Evolutionary conservation across 2,113 vertebrate genomes (phyloP).

Genomic region (Picathartes gymnocephalus): DNA sequence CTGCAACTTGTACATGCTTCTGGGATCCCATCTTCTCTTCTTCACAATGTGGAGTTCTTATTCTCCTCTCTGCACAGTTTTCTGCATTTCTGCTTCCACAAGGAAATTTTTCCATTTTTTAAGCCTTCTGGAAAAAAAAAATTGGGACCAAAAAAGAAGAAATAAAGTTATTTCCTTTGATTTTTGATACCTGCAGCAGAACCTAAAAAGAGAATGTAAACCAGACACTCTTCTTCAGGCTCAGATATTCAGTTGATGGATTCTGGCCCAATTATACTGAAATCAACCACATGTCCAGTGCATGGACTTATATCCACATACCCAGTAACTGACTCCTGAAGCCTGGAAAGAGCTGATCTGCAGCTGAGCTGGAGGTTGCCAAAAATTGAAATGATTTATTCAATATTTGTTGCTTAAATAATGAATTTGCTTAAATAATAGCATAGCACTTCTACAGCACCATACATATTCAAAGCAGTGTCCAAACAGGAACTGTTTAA

Average conservation of each 20-base stretch:
- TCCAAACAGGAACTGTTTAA: slow-evolving; percentile 57
- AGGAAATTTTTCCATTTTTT: neutral
- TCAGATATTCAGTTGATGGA: neutral
- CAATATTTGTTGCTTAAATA: neutral
- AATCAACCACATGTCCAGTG: neutral
- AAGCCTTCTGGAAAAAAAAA: neutral
- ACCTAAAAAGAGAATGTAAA: neutral
- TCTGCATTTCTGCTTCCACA: neutral
- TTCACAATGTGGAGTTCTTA: neutral
- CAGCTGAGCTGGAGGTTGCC: neutral
- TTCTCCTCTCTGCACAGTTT: neutral
- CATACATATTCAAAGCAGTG: slow-evolving; percentile 3
- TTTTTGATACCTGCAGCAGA: neutral
- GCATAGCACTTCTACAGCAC: neutral
- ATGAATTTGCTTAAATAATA: neutral
- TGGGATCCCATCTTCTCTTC: neutral
- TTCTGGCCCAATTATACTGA: neutral
- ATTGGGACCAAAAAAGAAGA: neutral
- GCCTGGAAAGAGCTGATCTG: neutral
- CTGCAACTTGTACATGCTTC: neutral
- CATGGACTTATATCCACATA: neutral
- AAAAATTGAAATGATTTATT: neutral
- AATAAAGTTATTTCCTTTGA: neutral
- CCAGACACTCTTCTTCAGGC: neutral
- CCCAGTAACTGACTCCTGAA: neutral